A percentile compares a stretch with the other conserved stretches of the same genome.
Conservation (phyloP, 2,888 invertebrate genomes). For the Sympetrum striolatum region DNA sequence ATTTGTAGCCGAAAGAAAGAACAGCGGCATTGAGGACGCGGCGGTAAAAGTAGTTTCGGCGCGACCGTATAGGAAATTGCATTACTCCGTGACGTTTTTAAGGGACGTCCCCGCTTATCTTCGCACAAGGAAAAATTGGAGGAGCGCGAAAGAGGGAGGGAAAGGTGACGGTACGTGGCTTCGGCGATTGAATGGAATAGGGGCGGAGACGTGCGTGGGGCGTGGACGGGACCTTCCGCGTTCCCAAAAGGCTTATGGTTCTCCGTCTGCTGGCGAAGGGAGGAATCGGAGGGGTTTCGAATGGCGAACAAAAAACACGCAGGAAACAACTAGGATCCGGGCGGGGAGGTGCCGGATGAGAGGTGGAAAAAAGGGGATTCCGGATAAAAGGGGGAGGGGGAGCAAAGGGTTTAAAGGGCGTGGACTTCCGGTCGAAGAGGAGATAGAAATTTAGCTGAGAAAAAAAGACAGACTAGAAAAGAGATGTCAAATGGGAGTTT, state of each 20-base stretch:
- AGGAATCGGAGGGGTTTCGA: background rate
- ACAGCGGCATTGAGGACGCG: background rate
- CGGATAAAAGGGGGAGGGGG: background rate
- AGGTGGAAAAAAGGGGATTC: background rate
- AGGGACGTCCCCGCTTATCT: background rate
- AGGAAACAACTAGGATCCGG: background rate
- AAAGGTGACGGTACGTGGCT: background rate
- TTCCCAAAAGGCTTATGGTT: background rate
- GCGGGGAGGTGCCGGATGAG: background rate
- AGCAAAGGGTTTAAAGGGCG: background rate
- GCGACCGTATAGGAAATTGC: background rate
- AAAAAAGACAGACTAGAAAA: background rate
- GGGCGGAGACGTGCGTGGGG: background rate
- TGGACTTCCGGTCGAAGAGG: constrained; percentile 6
- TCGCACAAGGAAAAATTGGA: background rate
- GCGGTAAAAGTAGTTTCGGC: background rate
- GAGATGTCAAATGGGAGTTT: constrained; percentile 36
- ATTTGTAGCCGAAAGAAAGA: background rate
- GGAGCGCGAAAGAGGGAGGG: background rate
- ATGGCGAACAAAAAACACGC: background rate
- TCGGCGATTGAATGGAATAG: background rate
- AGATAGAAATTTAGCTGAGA: background rate
- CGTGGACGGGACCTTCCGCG: background rate
- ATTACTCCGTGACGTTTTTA: background rate
- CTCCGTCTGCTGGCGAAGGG: background rate